Base-by-base conservation (phyloP, 2,113 vertebrate species). In the Cairina moschata region DNA sequence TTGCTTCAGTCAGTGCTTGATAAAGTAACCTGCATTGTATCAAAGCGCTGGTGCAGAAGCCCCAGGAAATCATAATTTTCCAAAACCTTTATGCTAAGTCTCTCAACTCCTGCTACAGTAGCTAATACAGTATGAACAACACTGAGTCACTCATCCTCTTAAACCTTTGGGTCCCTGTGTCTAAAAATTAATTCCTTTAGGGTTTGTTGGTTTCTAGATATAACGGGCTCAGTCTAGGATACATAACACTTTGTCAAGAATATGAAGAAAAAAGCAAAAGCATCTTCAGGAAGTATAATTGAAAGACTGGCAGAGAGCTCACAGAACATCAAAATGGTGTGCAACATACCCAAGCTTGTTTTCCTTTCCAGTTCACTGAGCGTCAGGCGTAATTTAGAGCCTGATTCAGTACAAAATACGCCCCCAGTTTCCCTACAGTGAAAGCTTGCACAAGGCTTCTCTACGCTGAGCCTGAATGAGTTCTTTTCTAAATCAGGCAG, bases 51-150 rank as follows among this genome's bases (percentile, higher is more conserved):
- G 84, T 92, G 90, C 88, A 88, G 91, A 97, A 95, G 94, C 93
- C 95, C 52, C 89, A 83, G 91, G 96, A 98, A 97, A 97, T 93
- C 59, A 62, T 96, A 94, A 95, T 95, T 97, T 97, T 92, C 78
- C 86, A 90, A 96, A 96, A 93, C 72, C 67, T 94, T 89, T 83
- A 96, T 91, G 58, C 91, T 94, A 96, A 96, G 76, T 94, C 91
- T 96, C 85, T 93, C 54, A 71, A 83, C 80, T 94, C 81, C 82
- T 72, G 93, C 90, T 87, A 88, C 89, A 97, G 94, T 89, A 95
- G 91, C 85, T 96, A 96, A 88, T 88, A 96, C 90, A 95, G 77
- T 74, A 78, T 66, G 55, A 95, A 97, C 89, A 96, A 50, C 85
- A 90, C 44, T 31, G 36, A 95, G 25, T 56, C 73, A 73, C 82